Percentiles rank a stretch among this genome's conserved stretches.
Conservation (phyloP, 2,888 invertebrate species). For the Gasteruption jaculator region DNA sequence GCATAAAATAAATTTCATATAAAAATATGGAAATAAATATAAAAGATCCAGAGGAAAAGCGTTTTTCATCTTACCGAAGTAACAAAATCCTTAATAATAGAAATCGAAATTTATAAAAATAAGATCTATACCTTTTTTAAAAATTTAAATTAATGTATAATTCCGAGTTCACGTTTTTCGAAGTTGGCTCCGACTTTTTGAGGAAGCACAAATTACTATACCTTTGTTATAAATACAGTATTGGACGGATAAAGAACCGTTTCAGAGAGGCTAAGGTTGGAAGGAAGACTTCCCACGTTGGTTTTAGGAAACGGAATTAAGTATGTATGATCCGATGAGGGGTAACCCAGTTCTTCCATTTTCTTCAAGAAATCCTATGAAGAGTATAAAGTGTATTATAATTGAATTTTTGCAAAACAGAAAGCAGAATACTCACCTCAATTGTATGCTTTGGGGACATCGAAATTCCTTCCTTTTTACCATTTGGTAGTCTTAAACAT, state of each 20-base stretch:
- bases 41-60: too few relatives aligned
- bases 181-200: too few relatives aligned
- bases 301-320: constrained; percentile 46
- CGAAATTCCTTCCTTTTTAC: constrained; percentile 43
- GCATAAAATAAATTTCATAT: too few relatives aligned
- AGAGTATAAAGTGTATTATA: constrained; percentile 5
- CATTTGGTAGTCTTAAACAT: constrained; percentile 45
- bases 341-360: constrained; percentile 45
- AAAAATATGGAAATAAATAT: too few relatives aligned
- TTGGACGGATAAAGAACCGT: constrained; percentile 48
- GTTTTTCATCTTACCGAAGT: too few relatives aligned
- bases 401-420: not conserved
- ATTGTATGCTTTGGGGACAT: constrained; percentile 43
- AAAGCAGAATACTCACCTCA: constrained; percentile 31
- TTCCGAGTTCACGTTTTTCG: too few relatives aligned
- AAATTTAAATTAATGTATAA: too few relatives aligned
- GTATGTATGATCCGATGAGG: constrained; percentile 42
- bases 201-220: constrained; percentile 40
- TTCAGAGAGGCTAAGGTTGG: constrained; percentile 37
- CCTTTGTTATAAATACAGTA: constrained; percentile 49
- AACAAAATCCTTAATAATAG: too few relatives aligned
- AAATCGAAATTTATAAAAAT: too few relatives aligned
- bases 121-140: too few relatives aligned
- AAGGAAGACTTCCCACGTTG: constrained; percentile 41
- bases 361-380: constrained; percentile 40